phyloP scores from a whole-genome alignment of 2,888 invertebrate genomes.

The Tetragonisca angustula region DNA sequence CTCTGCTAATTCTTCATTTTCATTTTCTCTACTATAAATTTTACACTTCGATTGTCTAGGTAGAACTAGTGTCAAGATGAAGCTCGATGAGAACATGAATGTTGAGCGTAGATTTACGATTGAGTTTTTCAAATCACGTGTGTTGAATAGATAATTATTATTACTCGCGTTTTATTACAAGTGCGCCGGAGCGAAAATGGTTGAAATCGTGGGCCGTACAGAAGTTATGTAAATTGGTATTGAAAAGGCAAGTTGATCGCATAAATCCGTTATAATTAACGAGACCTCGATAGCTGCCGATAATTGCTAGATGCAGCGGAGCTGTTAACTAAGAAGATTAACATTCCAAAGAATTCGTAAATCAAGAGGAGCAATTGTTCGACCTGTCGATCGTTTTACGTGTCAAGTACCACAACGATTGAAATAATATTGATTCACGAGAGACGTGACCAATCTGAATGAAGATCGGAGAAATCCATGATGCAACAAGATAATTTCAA shows the following conservation, averaged over 20 bases:
- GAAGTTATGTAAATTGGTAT: constrained; percentile 1
- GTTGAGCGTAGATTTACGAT: too few species aligned
- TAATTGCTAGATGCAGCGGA: constrained; percentile 11
- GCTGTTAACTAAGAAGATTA: constrained; percentile 14
- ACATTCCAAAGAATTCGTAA: constrained; percentile 12
- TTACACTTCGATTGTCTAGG: too few species aligned
- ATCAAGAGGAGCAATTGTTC: neutral
- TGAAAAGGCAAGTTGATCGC: neutral
- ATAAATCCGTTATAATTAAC: constrained; percentile 15
- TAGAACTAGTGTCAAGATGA: too few species aligned
- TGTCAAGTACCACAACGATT: constrained; percentile 16
- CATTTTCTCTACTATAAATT: too few species aligned
- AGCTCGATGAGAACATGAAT: too few species aligned
- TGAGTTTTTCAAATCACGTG: too few species aligned
- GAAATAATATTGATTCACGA: neutral
- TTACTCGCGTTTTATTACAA: too few species aligned
- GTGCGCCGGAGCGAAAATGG: neutral
- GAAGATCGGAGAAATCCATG: too few species aligned
- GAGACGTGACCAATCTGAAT: neutral
- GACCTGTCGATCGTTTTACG: constrained; percentile 1
- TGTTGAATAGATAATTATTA: too few species aligned
- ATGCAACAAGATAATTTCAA: neutral
- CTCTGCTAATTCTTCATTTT: too few species aligned
- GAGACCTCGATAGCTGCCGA: neutral
- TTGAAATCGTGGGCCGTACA: neutral